Base-by-base conservation (phyloP, 2,797 vertebrate species). In the Lophius americanus region DNA sequence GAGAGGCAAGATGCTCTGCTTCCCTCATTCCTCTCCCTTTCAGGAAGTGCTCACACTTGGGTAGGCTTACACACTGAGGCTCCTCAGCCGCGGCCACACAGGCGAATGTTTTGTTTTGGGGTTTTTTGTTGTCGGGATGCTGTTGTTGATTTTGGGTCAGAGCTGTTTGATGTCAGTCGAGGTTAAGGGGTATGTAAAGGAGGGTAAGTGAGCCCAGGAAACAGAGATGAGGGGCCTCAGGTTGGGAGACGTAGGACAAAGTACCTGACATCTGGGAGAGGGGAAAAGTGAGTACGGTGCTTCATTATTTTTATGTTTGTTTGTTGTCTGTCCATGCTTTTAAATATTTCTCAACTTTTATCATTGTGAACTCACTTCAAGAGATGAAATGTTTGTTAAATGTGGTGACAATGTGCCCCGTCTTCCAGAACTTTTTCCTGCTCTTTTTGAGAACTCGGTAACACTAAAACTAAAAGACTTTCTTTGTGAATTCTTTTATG, bases 221-320 rank as follows among this genome's bases (percentile, higher is more conserved):
- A 64, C 76, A 70, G 75, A 72, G 69, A 84, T 76, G 78, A 78
- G 60, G 69, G 81, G 79, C 73, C 80, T 82, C 68, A 81, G 79
- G 80, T 47, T 55, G 66, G 77, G 66, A 84, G 66, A 87, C 85
- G 83, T 86, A 85, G 85, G 83, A 91, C 65, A 65, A 69, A 33
- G 65, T 78, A 71, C 73, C 81, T 83, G 86, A 72, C 73, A 74
- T 75, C 72, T 64, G 67, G 81, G 64, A 73, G 74, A 72, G 73
- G 68, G 81, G 63, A 66, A 84, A 76, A 88, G 92, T 92, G 86
- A 93, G 92, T 93, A 92, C 64, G 73, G 57, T 73, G 57, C 76
- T 83, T 85, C 57, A 54, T 52, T 73, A 38, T 59, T 75, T 72
- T 55, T 9, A 44, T 62, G 52, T 55, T 64, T 60, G 43, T 76